Base-by-base conservation (phyloP, 2,113 vertebrate genomes). In the Argyrosomus japonicus region DNA sequence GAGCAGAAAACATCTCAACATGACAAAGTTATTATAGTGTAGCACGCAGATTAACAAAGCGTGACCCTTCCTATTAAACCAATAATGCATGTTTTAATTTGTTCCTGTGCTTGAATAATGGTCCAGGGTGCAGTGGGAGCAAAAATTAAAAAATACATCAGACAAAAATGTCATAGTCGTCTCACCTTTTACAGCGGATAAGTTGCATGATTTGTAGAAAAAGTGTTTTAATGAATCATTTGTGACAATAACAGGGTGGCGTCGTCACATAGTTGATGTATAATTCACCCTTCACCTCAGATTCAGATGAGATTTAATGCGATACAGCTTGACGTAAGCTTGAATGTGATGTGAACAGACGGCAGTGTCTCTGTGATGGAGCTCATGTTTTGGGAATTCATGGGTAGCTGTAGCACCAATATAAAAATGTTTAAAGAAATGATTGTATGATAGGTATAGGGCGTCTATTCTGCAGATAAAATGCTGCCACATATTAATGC, bases 201-300 rank as follows among this genome's bases (percentile, higher is more conserved):
- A 56, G 78, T 5, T 17, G 36, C 43, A 27, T 48, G 69, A 74
- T 58, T 21, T 40, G 29, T 29, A 13, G 43, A 23, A 6, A 29
- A 48, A 45, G 47, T 0, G 0, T n/a, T 40, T 62, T 79, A 19
- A 43, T 40, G 53, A 60, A 83, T 77, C 18, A 72, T 64, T 72
- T n/a, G 45, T 18, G 65, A 62, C 58, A 76, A 32, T 9, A 65
- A 29, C 19, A 76, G 64, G 68, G 45, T 86, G 77, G 84, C 84
- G 82, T 83, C 80, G 79, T 79, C 62, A 19, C 19, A 13, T 32
- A 57, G 77, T 23, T 18, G 67, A 87, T 90, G 63, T 71, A 87
- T 87, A 82, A 90, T 82, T 91, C 69, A 85, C 53, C 1, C 23
- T 65, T 65, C 76, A 87, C 74, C 76, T 81, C 36, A 29, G n/a